Conservation (phyloP, 2,113 vertebrate species). For the Xiphophorus couchianus region DNA sequence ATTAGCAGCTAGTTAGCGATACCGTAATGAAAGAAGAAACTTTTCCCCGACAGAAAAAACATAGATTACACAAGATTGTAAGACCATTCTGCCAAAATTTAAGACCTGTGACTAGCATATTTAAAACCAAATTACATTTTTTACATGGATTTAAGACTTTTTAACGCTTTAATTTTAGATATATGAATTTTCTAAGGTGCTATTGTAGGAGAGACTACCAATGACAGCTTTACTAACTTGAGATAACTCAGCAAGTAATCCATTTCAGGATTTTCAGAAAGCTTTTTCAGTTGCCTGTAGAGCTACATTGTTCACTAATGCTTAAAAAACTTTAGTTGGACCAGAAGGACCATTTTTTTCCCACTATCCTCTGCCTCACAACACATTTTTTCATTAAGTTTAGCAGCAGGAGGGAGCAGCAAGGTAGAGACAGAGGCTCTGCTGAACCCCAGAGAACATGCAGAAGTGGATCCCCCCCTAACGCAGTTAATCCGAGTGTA, state of each 20-base stretch:
- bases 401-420: constrained; percentile 2
- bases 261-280: background rate
- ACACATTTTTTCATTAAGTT: constrained; percentile 7
- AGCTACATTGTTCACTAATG: background rate
- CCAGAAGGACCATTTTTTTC: background rate
- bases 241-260: background rate
- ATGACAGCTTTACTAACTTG: background rate
- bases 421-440: constrained; percentile 2
- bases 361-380: background rate
- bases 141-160: too few species aligned
- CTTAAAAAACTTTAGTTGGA: background rate
- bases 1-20: too few species aligned
- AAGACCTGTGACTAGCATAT: too few species aligned
- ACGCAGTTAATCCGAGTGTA: background rate
- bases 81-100: too few species aligned
- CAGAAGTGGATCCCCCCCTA: background rate
- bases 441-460: constrained; percentile 19
- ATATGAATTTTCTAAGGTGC: too few species aligned
- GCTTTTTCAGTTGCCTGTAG: background rate
- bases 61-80: too few species aligned
- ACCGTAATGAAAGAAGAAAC: too few species aligned
- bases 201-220: background rate
- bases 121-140: too few species aligned
- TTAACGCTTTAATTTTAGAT: too few species aligned
- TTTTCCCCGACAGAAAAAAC: too few species aligned